These are phyloP conservation scores for Hylaeus volcanicus DNA, from an alignment of 1,140 invertebrate genomes.

Conservation along the genomic window DNA sequence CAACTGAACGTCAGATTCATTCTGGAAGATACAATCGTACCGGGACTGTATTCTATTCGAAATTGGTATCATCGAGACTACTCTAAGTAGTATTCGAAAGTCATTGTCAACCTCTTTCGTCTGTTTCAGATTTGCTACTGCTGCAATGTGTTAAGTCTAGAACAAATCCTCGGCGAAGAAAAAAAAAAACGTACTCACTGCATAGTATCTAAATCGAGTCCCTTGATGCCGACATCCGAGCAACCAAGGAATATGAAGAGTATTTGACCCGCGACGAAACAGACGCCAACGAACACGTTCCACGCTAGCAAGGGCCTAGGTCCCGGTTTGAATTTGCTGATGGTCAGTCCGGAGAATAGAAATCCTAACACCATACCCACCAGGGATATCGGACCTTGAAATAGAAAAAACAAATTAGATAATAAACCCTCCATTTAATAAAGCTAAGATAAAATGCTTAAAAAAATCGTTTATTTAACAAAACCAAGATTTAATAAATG, in stretches of 20 bases:
- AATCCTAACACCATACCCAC: conserved; percentile 84
- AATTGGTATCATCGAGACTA: no score
- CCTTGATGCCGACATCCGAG: conserved; percentile 73
- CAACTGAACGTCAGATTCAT: conserved; percentile 80
- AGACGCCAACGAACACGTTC: conserved; percentile 84
- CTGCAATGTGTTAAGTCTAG: no score
- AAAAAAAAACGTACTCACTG: conserved; percentile 71
- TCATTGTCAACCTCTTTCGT: no score
- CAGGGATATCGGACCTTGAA: conserved; percentile 80
- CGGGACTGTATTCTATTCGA: not conserved
- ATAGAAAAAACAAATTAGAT: not conserved
- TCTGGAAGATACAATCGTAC: conserved; percentile 64
- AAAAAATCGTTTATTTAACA: no score
- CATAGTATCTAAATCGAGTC: conserved; percentile 71
- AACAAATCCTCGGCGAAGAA: not conserved
- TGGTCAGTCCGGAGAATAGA: conserved; percentile 83
- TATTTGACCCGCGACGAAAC: conserved; percentile 80
- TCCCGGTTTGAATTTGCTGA: conserved; percentile 83
- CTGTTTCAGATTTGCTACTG: no score
- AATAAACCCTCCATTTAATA: no score
- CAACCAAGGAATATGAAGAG: conserved; percentile 84
- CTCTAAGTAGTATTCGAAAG: no score
- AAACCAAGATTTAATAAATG: no score
- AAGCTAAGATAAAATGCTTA: no score
- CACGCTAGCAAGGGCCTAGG: conserved; percentile 83